Percentiles rank a stretch among this genome's conserved stretches.
These are phyloP conservation scores for Cryptophagus acutangulus DNA, from an alignment of 2,888 invertebrate species.

Conservation along the genomic window DNA sequence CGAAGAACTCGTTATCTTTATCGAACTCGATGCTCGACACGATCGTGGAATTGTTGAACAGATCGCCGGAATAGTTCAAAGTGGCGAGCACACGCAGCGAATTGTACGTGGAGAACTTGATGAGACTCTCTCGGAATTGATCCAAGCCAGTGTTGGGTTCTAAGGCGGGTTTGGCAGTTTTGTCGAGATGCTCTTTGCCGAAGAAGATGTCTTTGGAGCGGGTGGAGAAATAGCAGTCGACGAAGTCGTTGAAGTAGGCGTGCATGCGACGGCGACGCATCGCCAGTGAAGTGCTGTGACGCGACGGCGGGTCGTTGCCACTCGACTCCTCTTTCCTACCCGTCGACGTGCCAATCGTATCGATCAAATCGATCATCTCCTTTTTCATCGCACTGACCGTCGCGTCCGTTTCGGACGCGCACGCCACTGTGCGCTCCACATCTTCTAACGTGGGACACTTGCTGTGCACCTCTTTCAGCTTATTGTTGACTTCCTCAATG, in stretches of 20 bases:
- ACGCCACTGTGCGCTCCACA: slow-evolving; percentile 47
- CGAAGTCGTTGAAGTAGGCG: slow-evolving; percentile 85
- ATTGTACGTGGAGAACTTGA: slow-evolving; percentile 78
- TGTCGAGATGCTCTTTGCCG: slow-evolving; percentile 44
- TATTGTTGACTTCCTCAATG: slow-evolving; percentile 65
- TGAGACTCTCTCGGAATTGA: slow-evolving; percentile 77
- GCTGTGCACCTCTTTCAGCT: slow-evolving; percentile 55
- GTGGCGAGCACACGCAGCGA: slow-evolving; percentile 77
- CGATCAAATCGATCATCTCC: slow-evolving; percentile 55
- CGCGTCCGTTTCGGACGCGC: slow-evolving; percentile 46
- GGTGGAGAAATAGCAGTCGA: slow-evolving; percentile 77
- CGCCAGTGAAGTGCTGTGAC: slow-evolving; percentile 48
- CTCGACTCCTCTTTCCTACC: slow-evolving; percentile 20
- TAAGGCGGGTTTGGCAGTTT: slow-evolving; percentile 32
- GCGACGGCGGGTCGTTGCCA: slow-evolving; percentile 24
- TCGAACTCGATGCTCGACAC: slow-evolving; percentile 94
- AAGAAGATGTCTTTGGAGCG: slow-evolving; percentile 70
- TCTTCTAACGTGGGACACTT: slow-evolving; percentile 58
- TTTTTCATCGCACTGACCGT: slow-evolving; percentile 53
- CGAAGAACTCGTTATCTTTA: slow-evolving; percentile 92
- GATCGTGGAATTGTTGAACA: slow-evolving; percentile 80
- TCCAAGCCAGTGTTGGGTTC: slow-evolving; percentile 55
- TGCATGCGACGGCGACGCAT: slow-evolving; percentile 70
- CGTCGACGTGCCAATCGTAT: slow-evolving; percentile 51
- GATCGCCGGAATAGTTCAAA: slow-evolving; percentile 83